phyloP scores from a whole-genome alignment of 2,888 invertebrate species.

The Odontomyia ornata region DNA sequence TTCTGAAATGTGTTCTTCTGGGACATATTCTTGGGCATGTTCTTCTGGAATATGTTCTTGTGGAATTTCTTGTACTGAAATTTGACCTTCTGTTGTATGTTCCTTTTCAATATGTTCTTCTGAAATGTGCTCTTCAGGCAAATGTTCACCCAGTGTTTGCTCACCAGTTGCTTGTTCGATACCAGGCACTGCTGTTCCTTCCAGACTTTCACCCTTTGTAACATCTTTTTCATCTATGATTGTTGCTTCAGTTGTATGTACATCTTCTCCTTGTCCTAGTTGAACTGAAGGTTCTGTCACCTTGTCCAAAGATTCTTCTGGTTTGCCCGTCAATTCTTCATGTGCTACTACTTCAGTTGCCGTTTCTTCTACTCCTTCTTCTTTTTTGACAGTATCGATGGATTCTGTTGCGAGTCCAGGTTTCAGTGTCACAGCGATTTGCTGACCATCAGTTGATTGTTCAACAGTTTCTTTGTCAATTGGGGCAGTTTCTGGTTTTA shows the following conservation, averaged over 20 bases:
- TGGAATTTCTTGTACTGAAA: neutral
- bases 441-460: constrained; percentile 43
- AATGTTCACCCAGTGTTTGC: neutral
- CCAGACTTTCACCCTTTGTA: neutral
- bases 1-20: constrained; percentile 25
- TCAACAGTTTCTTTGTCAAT: constrained; percentile 5
- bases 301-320: neutral
- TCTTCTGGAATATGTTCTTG: constrained; percentile 32
- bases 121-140: constrained; percentile 1
- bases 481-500: constrained; percentile 36
- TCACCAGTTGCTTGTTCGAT: neutral
- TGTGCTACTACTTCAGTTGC: neutral
- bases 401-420: neutral
- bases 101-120: constrained; percentile 35
- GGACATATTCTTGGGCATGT: constrained; percentile 8
- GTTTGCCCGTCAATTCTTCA: neutral
- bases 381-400: neutral
- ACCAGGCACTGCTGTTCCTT: neutral
- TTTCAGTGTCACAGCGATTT: neutral
- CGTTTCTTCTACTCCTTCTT: neutral
- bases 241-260: constrained; percentile 18
- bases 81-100: constrained; percentile 9
- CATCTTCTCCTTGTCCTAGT: constrained; percentile 46
- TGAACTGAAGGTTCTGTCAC: constrained; percentile 46
- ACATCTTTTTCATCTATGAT: constrained; percentile 31